Percentiles rank a stretch among this genome's conserved stretches.
These are phyloP conservation scores for Taurulus bubalis DNA, from an alignment of 2,113 vertebrate genomes.

Conservation along the genomic window DNA sequence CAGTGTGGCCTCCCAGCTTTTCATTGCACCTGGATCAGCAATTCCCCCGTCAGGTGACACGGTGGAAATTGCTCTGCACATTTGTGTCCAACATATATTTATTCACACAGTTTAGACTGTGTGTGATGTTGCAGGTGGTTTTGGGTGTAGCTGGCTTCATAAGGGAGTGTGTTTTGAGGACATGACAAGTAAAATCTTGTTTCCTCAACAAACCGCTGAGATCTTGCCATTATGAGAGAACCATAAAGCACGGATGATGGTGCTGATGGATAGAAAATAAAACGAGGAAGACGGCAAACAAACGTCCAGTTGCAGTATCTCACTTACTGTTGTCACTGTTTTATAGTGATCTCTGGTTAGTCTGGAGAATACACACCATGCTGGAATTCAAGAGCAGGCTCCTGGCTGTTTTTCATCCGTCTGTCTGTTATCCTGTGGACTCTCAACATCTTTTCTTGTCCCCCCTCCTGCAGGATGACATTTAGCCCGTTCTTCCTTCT, in stretches of 20 bases:
- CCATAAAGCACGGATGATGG: constrained; percentile 6
- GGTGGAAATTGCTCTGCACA: constrained; percentile 22
- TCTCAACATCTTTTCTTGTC: constrained; percentile 46
- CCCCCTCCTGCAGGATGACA: constrained; percentile 50
- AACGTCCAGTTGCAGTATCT: constrained; percentile 9
- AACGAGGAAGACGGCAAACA: constrained; percentile 38
- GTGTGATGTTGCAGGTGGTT: constrained; percentile 67
- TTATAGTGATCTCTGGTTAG: constrained; percentile 10
- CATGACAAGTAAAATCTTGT: constrained; percentile 63
- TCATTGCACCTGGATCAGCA: constrained; percentile 62
- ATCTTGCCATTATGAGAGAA: constrained; percentile 34
- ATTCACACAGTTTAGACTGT: constrained; percentile 36
- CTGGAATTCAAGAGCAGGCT: constrained; percentile 43
- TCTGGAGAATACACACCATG: background rate
- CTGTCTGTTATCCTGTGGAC: constrained; percentile 52
- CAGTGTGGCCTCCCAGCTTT: constrained; percentile 27
- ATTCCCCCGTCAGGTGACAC: constrained; percentile 43
- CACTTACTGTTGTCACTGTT: constrained; percentile 15
- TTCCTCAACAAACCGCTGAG: constrained; percentile 23
- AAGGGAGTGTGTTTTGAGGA: constrained; percentile 63
- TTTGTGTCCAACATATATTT: constrained; percentile 45
- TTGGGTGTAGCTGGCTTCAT: constrained; percentile 65
- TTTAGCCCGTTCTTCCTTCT: constrained; percentile 64
- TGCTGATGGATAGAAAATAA: constrained; percentile 54
- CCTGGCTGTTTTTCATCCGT: constrained; percentile 33